These are phyloP conservation scores for Lophochroa leadbeateri DNA, from an alignment of 2,113 vertebrate genomes.

Conservation along the genomic window DNA sequence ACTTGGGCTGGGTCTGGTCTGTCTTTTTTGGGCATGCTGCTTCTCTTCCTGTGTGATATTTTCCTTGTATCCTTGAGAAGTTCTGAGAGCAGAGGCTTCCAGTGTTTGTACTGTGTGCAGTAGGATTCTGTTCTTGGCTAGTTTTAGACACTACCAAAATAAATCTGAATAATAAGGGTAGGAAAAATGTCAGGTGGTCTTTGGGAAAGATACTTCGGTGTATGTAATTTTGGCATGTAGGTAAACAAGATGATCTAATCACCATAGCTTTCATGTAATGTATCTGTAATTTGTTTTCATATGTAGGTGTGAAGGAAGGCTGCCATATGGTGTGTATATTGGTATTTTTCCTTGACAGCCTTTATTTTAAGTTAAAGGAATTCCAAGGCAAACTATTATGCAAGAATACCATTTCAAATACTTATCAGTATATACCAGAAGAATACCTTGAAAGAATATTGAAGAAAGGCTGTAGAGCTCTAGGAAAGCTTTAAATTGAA, in stretches of 20 bases:
- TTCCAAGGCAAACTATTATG: conserved; percentile 39
- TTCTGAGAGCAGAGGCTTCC: background rate
- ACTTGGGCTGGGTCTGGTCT: background rate
- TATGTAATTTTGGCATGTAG: conserved; percentile 33
- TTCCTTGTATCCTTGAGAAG: background rate
- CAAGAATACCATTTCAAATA: background rate
- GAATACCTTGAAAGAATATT: conserved; percentile 11
- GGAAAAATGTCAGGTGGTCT: background rate
- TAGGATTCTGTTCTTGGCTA: background rate
- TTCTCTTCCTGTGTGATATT: background rate
- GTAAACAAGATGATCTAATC: conserved; percentile 61
- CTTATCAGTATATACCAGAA: background rate
- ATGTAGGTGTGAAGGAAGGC: conserved; percentile 48
- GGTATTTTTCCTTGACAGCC: conserved; percentile 54
- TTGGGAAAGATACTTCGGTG: background rate
- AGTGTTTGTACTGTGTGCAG: background rate
- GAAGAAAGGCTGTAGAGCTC: background rate
- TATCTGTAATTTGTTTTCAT: conserved; percentile 54
- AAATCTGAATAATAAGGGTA: background rate
- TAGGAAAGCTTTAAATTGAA: conserved; percentile 46
- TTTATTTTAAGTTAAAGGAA: conserved; percentile 59
- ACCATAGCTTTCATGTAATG: conserved; percentile 27
- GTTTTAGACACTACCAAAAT: background rate
- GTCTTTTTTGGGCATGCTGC: background rate
- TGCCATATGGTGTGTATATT: conserved; percentile 59